Base-by-base conservation (phyloP, 2,888 invertebrate species). In the Rhimphoctona megacephalus region DNA sequence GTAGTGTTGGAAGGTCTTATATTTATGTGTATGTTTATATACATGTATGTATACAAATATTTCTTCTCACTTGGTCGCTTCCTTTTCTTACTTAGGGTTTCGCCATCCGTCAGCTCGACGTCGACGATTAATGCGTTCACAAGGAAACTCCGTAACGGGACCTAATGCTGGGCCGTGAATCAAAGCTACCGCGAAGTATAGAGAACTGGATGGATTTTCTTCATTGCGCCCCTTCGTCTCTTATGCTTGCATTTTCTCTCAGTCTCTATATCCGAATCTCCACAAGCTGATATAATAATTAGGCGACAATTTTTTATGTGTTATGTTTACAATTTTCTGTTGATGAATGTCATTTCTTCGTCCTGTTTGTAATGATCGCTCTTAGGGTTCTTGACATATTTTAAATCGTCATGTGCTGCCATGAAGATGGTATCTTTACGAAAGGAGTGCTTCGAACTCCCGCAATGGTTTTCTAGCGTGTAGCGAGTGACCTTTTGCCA, bases 71-170 rank as follows among this genome's bases (percentile, higher is more conserved):
- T 70, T 30, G 43, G 33, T 57, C 49, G n/a, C 54, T 39, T 73
- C 49, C 70, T 64, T 66, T 49, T 49, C 70, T 81, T 30, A 54
- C 54, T 33, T 49, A 43, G 66, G 79, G 25, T 69, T 73, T 64
- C 81, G 57, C 81, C 57, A 72, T 72, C 72, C 67, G 72, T 72
- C 43, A 39, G 73, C 72, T 67, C 76, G 74, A 80, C 77, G 67
- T 69, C 74, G 83, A 78, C 83, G 86, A 86, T 86, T 86, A 81
- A 86, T 86, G 83, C 81, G 78, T 74, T 84, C 78, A 69, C 83
- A 78, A 64, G 83, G 83, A 86, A 86, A 86, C 81, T 86, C 83
- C 73, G 81, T 73, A 83, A 86, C 69, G 86, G 78, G 78, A 81
- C 73, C 83, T 83, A 86, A 86, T 81, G 81, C 81, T 61, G 17